Evolutionary conservation across 2,888 invertebrate genomes (phyloP), one percentile per base, ranked within the genome.

Genomic region (Spisula subtruncata): DNA sequence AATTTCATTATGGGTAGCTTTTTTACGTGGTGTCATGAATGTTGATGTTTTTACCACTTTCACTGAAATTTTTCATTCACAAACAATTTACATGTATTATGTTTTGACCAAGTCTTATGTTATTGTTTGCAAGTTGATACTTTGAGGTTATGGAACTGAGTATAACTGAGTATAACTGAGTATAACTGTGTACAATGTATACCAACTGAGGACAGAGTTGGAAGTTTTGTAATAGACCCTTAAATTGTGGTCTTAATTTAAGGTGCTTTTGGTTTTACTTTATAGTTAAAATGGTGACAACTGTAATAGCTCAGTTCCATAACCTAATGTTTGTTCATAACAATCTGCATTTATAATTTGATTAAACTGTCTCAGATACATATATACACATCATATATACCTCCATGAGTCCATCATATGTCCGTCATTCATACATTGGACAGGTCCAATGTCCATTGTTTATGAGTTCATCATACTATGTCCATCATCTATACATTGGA

Each of bases 71-170:
- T 66, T n/a, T 66, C 60, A 66, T 25, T 66, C 60, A 66, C 8
- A 18, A 56, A 56, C n/a, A 14, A 56, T 25, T 0, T 12, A 66
- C 6, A 66, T 66, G 60, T 66, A 66, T 66, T 66, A 66, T 25
- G 12, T 66, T 66, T 66, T 66, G 60, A 66, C 60, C 60, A 66
- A 66, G 60, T 66, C 51, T 66, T 66, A n/a, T 66, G 60, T 66
- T 66, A n/a, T n/a, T 25, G 25, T 66, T 56, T 18, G 20, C 12
- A 25, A n/a, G 60, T 25, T 66, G n/a, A 25, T 25, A 25, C 60
- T 66, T 25, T 66, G 4, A 25, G 41, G 60, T 25, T 66, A 66
- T 66, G 60, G 12, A 66, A 66, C 60, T 25, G 51, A 41, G 2
- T 41, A 41, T 41, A 5, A 41, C 8, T 41, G 41, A 41, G 8